Conservation (phyloP, 2,113 vertebrate species). For the Chaetura pelagica region DNA sequence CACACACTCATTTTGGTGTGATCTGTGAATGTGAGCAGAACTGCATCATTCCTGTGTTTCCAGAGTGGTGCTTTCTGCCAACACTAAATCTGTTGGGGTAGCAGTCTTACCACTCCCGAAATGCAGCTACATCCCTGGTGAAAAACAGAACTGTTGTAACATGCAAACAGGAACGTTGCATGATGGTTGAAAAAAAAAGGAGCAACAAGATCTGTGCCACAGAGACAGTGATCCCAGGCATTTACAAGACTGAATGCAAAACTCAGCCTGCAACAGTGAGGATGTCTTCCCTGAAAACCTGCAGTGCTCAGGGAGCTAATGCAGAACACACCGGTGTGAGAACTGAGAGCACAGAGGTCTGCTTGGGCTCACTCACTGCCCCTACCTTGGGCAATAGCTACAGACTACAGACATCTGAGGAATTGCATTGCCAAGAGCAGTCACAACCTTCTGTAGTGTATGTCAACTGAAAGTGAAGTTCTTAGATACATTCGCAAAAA, state of each 20-base stretch:
- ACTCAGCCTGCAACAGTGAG: not conserved
- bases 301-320: not conserved
- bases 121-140: not conserved
- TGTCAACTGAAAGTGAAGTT: not conserved
- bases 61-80: not conserved
- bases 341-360: not conserved
- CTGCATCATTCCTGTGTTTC: not conserved
- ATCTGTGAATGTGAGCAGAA: not conserved
- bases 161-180: not conserved
- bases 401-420: not conserved
- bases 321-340: not conserved
- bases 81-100: not conserved
- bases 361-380: not conserved
- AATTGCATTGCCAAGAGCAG: not conserved
- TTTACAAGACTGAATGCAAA: not conserved
- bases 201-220: not conserved
- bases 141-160: not conserved
- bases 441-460: not conserved
- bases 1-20: not conserved
- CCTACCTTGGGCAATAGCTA: not conserved
- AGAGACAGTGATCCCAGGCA: not conserved
- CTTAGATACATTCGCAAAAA: not conserved
- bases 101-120: not conserved
- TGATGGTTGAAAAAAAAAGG: not conserved
- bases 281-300: not conserved